These are phyloP conservation scores for Conger conger DNA, from an alignment of 2,113 vertebrate species.

Conservation along the genomic window DNA sequence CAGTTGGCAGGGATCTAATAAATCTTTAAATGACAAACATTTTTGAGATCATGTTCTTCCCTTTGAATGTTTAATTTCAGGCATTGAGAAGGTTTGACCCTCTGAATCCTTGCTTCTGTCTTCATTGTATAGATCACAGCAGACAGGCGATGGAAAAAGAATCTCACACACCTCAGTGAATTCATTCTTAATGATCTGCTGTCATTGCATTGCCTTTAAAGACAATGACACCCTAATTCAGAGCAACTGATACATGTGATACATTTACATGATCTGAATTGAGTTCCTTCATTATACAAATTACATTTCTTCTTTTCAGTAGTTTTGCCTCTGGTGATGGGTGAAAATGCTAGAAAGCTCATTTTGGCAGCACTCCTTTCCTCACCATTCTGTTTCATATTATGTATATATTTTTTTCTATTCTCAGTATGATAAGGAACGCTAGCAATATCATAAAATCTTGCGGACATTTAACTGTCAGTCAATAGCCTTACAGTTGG, in stretches of 20 bases:
- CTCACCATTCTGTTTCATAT: neutral
- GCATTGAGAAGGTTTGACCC: neutral
- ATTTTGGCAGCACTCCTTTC: too few species aligned
- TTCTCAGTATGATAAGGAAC: neutral
- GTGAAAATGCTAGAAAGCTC: neutral
- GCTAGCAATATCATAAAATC: neutral
- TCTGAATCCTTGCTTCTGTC: neutral
- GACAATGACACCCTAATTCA: neutral
- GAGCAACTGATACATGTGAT: neutral
- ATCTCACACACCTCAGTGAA: neutral
- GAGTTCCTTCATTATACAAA: neutral
- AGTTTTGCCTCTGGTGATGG: slow-evolving; percentile 5
- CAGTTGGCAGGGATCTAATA: neutral
- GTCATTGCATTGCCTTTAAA: neutral
- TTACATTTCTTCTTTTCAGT: neutral
- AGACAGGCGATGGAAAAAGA: neutral
- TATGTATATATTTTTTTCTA: neutral
- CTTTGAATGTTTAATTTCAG: neutral
- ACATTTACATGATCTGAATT: neutral
- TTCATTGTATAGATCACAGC: neutral
- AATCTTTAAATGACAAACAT: neutral
- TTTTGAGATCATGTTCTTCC: neutral
- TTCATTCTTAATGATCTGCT: slow-evolving; percentile 5
- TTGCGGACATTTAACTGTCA: too few species aligned
- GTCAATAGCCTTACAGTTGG: slow-evolving; percentile 36